Conservation (phyloP, 2,113 vertebrate genomes). For the Crocuta crocuta region DNA sequence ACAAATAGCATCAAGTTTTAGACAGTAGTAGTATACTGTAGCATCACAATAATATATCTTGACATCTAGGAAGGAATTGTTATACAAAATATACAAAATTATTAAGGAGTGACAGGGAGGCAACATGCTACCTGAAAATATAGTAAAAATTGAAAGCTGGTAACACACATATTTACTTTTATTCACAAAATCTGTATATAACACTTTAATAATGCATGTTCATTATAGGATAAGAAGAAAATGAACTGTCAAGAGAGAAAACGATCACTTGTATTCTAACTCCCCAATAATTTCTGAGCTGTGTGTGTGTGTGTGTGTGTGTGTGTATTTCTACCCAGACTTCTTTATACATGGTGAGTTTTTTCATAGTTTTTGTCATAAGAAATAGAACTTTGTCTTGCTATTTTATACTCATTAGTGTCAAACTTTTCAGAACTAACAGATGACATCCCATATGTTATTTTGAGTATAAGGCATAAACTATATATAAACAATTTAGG, state of each 20-base stretch:
- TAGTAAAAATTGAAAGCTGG: background rate
- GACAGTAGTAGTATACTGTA: background rate
- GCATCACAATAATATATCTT: background rate
- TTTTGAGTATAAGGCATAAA: slow-evolving; percentile 67
- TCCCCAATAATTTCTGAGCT: background rate
- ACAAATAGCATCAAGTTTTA: background rate
- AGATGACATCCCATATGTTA: slow-evolving; percentile 69
- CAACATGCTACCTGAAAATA: background rate
- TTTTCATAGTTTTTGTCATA: slow-evolving; percentile 56
- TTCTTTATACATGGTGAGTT: background rate
- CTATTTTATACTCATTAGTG: slow-evolving; percentile 64
- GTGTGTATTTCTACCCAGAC: background rate
- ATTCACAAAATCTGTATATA: background rate
- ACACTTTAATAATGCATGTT: background rate
- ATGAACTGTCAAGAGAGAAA: background rate
- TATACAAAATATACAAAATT: background rate
- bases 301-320: background rate
- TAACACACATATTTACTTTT: background rate
- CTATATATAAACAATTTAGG: slow-evolving; percentile 70
- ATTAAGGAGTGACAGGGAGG: background rate
- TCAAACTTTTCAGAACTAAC: slow-evolving; percentile 68
- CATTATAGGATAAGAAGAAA: background rate
- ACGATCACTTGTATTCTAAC: background rate
- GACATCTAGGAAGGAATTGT: background rate
- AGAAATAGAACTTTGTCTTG: slow-evolving; percentile 38